Base-by-base conservation (phyloP, 2,113 vertebrate genomes). In the Laticauda laticaudata region DNA sequence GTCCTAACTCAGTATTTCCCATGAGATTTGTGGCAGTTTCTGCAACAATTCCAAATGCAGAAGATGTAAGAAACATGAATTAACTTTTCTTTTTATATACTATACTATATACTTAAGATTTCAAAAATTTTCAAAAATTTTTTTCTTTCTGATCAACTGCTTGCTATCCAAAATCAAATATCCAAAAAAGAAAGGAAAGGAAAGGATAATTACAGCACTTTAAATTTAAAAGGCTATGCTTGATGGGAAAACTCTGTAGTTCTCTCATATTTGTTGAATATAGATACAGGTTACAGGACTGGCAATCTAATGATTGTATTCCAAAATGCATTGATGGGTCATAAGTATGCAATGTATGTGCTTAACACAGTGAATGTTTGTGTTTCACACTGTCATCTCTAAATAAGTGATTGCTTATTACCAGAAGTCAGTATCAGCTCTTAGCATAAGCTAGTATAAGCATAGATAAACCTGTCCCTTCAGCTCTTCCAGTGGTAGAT, bases 11-110 rank as follows among this genome's bases (percentile, higher is more conserved):
- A 86, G 57, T 96, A 92, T 95, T 96, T 92, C 96, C 97, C 45
- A 96, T 99, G 98, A 98, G 99, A 98, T 99, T 99, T 97, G 97
- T 99, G 95, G 99, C 99, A 89, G 99, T 98, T 86, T 99, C 99
- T 92, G 99, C 99, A 96, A 99, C 99, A 92, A 98, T 99, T 93
- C 99, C 99, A 92, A 99, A 99, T 93, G 97, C 98, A 95, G 97
- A 98, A 91, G 99, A 99, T 95, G 99, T 99, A 98, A 98, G 97
- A 89, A 94, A 5, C n/a, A 92, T 96, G 96, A 94, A 93, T 89
- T 64, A 18, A 20, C 43, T 94, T 94, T 92, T 23, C 6, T 51
- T 86, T 20, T 90, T 92, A 21, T 54, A 21, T 56, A 0, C n/a
- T 69, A n/a, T 69, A 34, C 29, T 69, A 26, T 26, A 34, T 34